phyloP scores from a whole-genome alignment of 2,113 vertebrate genomes.

The Helogale parvula region DNA sequence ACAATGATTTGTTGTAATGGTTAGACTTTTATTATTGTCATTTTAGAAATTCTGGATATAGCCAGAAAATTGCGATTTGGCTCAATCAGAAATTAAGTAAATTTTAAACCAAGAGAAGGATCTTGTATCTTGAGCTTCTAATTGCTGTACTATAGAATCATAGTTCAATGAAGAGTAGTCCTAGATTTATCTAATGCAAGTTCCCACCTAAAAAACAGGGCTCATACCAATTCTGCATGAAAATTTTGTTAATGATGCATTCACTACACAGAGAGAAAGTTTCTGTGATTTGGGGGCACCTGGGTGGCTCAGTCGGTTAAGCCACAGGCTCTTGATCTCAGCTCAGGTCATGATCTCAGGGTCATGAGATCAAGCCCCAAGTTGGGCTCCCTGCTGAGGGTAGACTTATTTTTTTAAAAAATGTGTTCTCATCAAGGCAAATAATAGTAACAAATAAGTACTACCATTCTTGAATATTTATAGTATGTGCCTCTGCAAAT shows the following conservation, averaged over 20 bases:
- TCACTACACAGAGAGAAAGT: not conserved
- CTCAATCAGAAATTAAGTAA: not conserved
- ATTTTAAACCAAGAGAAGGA: not conserved
- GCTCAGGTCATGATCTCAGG: too few relatives aligned
- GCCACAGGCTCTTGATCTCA: too few relatives aligned
- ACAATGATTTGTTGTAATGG: not conserved
- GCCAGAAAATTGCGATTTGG: not conserved
- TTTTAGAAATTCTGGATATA: conserved; percentile 22
- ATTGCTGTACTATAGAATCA: not conserved
- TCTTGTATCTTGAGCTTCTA: not conserved
- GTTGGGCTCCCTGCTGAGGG: too few relatives aligned
- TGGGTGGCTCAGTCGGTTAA: too few relatives aligned
- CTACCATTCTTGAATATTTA: not conserved
- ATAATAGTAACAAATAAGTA: not conserved
- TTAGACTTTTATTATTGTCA: not conserved
- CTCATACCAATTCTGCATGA: not conserved
- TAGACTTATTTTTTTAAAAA: not conserved
- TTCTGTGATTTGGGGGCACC: not conserved
- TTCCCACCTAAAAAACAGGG: not conserved
- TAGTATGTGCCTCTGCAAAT: not conserved
- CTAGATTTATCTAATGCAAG: not conserved
- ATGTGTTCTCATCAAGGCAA: not conserved
- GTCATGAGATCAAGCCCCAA: too few relatives aligned
- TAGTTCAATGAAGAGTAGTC: not conserved
- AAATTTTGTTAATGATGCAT: not conserved